Conservation (phyloP, 2,797 vertebrate genomes). For the Chiloscyllium punctatum region DNA sequence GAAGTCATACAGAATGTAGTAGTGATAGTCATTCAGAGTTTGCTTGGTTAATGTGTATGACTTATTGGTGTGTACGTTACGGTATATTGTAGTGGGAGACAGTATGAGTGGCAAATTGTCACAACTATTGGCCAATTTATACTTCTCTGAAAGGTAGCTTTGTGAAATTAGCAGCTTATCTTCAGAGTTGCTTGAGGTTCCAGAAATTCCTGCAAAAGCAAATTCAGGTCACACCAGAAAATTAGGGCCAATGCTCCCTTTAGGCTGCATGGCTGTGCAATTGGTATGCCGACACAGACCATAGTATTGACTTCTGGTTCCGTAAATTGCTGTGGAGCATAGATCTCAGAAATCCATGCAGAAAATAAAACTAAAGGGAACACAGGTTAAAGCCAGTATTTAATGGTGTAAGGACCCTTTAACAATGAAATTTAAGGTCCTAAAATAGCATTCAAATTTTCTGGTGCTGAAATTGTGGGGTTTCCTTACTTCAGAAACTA, state of each 20-base stretch:
- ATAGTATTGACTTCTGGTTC: no score
- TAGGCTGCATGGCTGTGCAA: no score
- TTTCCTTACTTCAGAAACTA: not conserved
- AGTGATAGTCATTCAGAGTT: not conserved
- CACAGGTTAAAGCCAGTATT: not conserved
- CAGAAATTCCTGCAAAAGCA: not conserved
- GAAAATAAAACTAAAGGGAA: no score
- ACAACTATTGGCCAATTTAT: not conserved
- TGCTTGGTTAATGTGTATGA: no score
- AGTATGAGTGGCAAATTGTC: not conserved
- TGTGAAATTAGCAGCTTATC: not conserved
- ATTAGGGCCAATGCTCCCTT: not conserved
- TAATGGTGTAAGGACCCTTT: not conserved
- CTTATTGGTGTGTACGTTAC: not conserved
- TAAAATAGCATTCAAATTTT: not conserved
- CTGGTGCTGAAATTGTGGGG: not conserved
- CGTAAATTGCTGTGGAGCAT: no score
- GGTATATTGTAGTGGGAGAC: not conserved
- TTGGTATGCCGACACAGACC: no score
- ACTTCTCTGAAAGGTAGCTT: not conserved
- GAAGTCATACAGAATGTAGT: not conserved
- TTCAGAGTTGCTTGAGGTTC: not conserved
- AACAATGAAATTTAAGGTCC: not conserved
- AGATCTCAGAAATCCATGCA: no score
- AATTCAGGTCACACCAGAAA: not conserved